Conservation (phyloP, 2,797 vertebrate genomes). For the Leucoraja ocellata region DNA sequence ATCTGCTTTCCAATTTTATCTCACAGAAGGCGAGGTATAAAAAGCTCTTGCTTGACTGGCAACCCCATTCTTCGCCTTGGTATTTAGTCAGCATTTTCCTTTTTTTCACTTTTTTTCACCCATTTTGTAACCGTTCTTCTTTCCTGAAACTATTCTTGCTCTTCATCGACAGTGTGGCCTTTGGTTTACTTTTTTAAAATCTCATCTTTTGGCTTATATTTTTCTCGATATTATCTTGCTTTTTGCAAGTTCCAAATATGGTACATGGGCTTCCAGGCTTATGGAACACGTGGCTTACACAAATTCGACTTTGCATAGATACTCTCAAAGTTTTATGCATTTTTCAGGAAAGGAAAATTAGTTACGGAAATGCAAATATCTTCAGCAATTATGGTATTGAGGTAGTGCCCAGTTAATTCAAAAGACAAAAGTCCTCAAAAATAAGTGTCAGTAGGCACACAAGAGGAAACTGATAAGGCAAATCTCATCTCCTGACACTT, state of each 20-base stretch:
- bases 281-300: no score
- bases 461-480: no score
- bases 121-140: background rate
- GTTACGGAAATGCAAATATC: no score
- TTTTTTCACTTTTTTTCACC: background rate
- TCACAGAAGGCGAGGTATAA: background rate
- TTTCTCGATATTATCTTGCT: background rate
- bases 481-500: no score
- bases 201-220: background rate
- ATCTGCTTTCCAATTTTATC: background rate
- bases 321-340: no score
- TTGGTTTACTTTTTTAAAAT: background rate
- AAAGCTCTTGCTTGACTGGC: background rate
- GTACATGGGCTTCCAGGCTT: no score
- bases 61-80: background rate
- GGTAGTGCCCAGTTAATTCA: no score
- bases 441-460: no score
- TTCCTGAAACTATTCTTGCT: background rate
- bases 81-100: background rate
- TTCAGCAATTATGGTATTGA: no score
- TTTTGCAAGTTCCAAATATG: background rate
- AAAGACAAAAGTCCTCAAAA: no score
- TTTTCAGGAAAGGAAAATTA: no score
- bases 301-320: no score
- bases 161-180: background rate